phyloP scores from a whole-genome alignment of 2,797 vertebrate genomes.

The Pteropus rufus region DNA sequence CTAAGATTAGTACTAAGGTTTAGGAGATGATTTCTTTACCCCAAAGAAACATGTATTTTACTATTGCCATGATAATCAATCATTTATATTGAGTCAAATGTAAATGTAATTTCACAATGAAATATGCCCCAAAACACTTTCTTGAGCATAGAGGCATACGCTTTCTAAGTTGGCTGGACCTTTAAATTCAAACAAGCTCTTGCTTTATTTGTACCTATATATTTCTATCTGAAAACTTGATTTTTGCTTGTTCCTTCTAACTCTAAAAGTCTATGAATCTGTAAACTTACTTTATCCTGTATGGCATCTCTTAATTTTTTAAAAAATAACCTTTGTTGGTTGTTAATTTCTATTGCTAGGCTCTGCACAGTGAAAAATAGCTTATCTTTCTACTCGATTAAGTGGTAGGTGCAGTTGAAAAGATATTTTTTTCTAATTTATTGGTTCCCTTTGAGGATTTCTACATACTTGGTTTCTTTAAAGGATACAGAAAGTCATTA shows the following conservation, averaged over 20 bases:
- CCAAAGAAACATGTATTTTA: background rate
- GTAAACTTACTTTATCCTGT: background rate
- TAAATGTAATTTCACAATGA: background rate
- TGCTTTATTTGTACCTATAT: background rate
- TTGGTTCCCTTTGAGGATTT: slow-evolving; percentile 30
- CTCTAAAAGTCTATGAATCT: background rate
- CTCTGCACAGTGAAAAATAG: background rate
- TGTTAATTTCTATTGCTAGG: slow-evolving; percentile 23
- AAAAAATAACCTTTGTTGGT: background rate
- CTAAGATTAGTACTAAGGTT: background rate
- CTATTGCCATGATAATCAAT: background rate
- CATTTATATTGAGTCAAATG: background rate
- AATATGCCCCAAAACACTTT: background rate
- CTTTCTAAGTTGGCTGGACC: background rate
- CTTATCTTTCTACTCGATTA: background rate
- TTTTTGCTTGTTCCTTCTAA: background rate
- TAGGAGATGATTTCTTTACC: background rate
- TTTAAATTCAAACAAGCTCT: background rate
- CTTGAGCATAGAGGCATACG: background rate
- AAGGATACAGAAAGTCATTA: slow-evolving; percentile 22
- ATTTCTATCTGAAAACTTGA: slow-evolving; percentile 26
- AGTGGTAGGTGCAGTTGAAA: background rate
- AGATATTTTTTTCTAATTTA: background rate
- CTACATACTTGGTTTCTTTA: background rate
- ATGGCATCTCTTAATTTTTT: background rate